Conservation (phyloP, 2,113 vertebrate species). For the Daboia siamensis region DNA sequence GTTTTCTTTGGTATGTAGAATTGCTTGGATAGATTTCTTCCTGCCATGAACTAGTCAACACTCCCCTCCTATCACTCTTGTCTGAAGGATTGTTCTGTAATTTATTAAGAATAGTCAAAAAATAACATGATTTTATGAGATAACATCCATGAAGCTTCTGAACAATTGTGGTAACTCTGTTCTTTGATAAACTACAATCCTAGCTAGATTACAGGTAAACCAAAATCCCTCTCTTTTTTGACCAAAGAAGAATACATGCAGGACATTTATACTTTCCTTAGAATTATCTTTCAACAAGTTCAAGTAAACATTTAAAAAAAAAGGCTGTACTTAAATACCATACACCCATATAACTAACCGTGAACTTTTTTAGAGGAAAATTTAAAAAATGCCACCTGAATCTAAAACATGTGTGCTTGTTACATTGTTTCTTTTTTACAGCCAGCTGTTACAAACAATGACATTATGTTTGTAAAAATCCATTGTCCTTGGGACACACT, state of each 20-base stretch:
- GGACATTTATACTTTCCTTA: background rate
- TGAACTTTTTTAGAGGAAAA: background rate
- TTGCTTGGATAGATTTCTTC: background rate
- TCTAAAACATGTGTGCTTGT: conserved; percentile 17
- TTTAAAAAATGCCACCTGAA: background rate
- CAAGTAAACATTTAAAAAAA: background rate
- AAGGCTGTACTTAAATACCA: background rate
- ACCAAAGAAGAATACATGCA: background rate
- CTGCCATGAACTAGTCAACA: background rate
- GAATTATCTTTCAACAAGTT: background rate
- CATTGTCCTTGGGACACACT: conserved; percentile 94
- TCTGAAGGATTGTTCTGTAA: background rate
- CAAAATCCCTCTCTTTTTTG: background rate
- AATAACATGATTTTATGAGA: background rate
- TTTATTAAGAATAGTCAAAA: background rate
- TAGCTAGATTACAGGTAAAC: background rate
- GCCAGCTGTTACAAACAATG: conserved; percentile 91
- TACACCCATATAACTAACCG: background rate
- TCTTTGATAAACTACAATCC: background rate
- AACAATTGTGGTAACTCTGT: background rate
- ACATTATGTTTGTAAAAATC: conserved; percentile 98
- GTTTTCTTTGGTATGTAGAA: background rate
- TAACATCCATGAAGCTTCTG: background rate
- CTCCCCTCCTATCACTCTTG: background rate
- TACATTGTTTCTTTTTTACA: conserved; percentile 58